A percentile compares a stretch with the other conserved stretches of the same genome.
phyloP scores from a whole-genome alignment of 2,797 vertebrate genomes.

The Molossus molossus region DNA sequence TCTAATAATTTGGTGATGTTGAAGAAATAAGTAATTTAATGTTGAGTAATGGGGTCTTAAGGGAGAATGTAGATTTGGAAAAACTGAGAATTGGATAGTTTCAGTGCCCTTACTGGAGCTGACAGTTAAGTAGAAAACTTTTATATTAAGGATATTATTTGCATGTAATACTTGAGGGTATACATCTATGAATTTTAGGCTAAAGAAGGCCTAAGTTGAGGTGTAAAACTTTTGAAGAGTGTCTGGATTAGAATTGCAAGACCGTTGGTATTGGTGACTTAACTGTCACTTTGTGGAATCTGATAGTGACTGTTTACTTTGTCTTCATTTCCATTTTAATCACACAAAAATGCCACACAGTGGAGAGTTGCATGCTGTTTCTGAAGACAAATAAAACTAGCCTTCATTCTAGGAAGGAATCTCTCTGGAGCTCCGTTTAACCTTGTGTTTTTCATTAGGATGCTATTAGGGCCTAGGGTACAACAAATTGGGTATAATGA shows the following conservation, averaged over 20 bases:
- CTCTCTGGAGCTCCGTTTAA: slow-evolving; percentile 53
- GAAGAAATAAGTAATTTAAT: background rate
- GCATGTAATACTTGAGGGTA: background rate
- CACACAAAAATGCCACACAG: background rate
- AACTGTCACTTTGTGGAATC: background rate
- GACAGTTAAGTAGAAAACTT: background rate
- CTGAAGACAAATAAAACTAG: background rate
- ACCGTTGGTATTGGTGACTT: background rate
- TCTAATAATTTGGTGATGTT: background rate
- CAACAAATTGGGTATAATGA: slow-evolving; percentile 47
- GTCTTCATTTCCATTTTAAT: slow-evolving; percentile 41
- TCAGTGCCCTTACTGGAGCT: background rate
- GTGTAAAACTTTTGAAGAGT: background rate
- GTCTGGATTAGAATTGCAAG: background rate
- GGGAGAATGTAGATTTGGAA: background rate
- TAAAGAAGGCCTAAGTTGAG: background rate
- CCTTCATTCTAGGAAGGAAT: slow-evolving; percentile 26
- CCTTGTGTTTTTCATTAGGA: slow-evolving; percentile 57
- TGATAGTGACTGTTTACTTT: background rate
- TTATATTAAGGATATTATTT: background rate
- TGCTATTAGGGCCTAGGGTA: background rate
- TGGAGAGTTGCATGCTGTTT: background rate
- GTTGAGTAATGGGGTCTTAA: background rate
- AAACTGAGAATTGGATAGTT: background rate
- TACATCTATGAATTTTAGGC: background rate